phyloP scores from a whole-genome alignment of 1,140 invertebrate genomes.

The Mamestra configurata region DNA sequence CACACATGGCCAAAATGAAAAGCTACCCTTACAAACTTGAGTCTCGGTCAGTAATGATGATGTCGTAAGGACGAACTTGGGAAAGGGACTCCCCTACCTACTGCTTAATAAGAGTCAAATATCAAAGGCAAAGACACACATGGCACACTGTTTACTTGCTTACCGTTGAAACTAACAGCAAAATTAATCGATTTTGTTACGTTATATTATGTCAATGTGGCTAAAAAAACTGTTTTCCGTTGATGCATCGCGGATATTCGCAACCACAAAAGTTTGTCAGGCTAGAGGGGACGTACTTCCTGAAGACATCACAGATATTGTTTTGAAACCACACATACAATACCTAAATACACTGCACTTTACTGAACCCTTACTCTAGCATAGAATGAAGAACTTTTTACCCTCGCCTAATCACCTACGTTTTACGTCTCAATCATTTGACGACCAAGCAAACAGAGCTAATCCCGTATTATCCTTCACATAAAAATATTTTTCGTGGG shows the following conservation, averaged over 20 bases:
- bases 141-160: neutral
- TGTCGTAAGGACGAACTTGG: neutral
- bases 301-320: no score
- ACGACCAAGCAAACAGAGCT: neutral
- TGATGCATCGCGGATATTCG: neutral
- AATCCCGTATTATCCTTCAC: neutral
- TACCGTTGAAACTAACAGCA: no score
- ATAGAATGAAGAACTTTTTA: no score
- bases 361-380: no score
- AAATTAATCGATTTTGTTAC: no score
- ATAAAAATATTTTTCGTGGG: conserved; percentile 9
- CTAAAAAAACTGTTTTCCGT: neutral
- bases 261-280: neutral
- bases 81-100: neutral
- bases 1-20: neutral
- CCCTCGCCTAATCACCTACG: neutral
- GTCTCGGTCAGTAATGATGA: neutral
- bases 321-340: no score
- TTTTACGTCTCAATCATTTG: neutral
- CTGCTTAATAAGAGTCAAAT: neutral
- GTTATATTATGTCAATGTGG: no score
- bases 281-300: neutral
- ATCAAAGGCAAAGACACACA: neutral
- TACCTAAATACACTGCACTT: no score
- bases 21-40: neutral